Base-by-base conservation (phyloP, 2,888 invertebrate genomes). In the Ernsta delagoae region DNA sequence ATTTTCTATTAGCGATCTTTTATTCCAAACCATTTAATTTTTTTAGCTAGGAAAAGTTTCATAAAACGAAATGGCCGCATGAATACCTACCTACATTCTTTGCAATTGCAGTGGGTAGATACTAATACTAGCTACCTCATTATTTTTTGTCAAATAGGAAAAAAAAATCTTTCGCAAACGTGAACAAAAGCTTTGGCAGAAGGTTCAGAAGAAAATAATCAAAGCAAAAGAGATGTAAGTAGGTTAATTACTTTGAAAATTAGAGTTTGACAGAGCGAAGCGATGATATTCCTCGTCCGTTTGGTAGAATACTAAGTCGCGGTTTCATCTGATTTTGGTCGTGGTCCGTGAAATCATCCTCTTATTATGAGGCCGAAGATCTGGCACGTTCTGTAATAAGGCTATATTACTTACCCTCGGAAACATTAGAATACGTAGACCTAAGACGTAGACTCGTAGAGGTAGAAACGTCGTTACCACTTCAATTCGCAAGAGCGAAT, bases 161-260 rank as follows among this genome's bases (percentile, higher is more conserved):
- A 16, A 16, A 16, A 16, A 16, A 16, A 16, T 16, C 16, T 16
- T 16, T 16, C 16, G 16, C 16, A 16, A 16, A 16, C 0, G 16
- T 16, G 50, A 43, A 68, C 68, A 68, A 68, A 67, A 68, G 57
- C 57, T 48, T 68, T 57, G 56, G 68, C 62, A 68, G 62, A 57
- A 62, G 68, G 57, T 61, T 62, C 50, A 56, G 48, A 68, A 68
- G 68, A 68, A 68, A 62, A 59, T 68, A 68, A 62, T 68, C 62
- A 48, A 61, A 68, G 62, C 56, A 68, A 62, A 68, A 68, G 56
- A 57, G 57, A 61, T 36, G 61, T 62, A 62, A 68, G 68, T 68
- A 68, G 68, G 68, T 62, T 68, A 68, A 68, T 68, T 68, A 68
- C 68, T 68, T 62, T 62, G 62, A 68, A 68, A 68, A 68, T 68